Base-by-base conservation (phyloP, 2,113 vertebrate genomes). In the Sceloporus tristichus region DNA sequence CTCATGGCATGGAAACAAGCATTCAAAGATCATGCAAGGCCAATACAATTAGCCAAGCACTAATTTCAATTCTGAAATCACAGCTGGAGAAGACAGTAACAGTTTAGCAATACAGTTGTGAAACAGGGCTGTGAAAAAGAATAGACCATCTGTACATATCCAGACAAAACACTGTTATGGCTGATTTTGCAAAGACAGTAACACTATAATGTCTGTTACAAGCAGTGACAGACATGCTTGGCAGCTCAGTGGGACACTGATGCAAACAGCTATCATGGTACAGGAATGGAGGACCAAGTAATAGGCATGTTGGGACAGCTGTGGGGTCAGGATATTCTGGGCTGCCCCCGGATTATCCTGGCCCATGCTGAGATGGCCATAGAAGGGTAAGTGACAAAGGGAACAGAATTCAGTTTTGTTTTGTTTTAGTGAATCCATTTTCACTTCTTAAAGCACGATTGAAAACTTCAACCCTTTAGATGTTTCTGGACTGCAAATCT, bases 11-110 rank as follows among this genome's bases (percentile, higher is more conserved):
- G 9, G 38, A 53, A 73, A 53, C 79, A 9, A 79, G 34, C 75
- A 59, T 48, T 48, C 25, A 79, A 21, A 65, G 29, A n/a, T 29
- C 75, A 19, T 10, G 0, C 6, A 42, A 48, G n/a, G 62, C 8
- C n/a, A 0, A 9, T 7, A 5, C 19, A 2, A 14, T 2, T 0
- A 27, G 10, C 40, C n/a, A 11, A 0, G 59, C 2, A 34, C 23
- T 65, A 29, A 34, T 3, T 66, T 9, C 34, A 34, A 34, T 34
- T 34, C 34, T 34, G 34, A 34, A 34, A 34, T 34, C 34, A 34
- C 34, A 34, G 70, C 13, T 38, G 34, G 42, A 62, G n/a, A 16
- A 65, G 19, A 68, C 40, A 16, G 23, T 27, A 23, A 27, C 29
- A 19, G 56, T 40, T 77, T 29, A 48, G 48, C 48, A 48, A 48